Evolutionary conservation across 1,140 invertebrate species (phyloP).

Genomic region (Pemphigus obesinymphae): DNA sequence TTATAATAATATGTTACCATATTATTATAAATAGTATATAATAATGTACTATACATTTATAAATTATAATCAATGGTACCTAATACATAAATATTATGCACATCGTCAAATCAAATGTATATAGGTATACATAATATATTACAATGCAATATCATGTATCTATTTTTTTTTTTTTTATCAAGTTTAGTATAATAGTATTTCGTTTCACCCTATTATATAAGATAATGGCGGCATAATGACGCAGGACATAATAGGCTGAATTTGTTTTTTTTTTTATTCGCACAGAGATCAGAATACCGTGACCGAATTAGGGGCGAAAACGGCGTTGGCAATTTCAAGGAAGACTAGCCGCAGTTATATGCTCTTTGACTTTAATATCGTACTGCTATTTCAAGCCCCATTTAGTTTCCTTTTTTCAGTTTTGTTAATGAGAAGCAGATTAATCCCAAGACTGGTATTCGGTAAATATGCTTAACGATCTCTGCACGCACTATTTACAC

Average conservation of each 20-base stretch:
- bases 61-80: too few species aligned
- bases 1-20: too few species aligned
- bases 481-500: slow-evolving; percentile 39
- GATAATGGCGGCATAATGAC: slow-evolving; percentile 35
- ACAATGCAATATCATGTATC: too few species aligned
- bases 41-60: too few species aligned
- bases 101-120: too few species aligned
- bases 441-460: slow-evolving; percentile 27
- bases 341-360: slow-evolving; percentile 41
- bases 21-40: too few species aligned
- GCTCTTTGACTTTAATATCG: slow-evolving; percentile 40
- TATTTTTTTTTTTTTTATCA: too few species aligned
- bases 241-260: slow-evolving; percentile 4
- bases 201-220: too few species aligned
- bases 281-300: slow-evolving; percentile 35
- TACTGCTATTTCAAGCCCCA: slow-evolving; percentile 38
- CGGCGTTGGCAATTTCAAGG: slow-evolving; percentile 37
- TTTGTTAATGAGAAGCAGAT: slow-evolving; percentile 39
- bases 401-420: slow-evolving; percentile 33
- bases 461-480: slow-evolving; percentile 35
- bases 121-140: too few species aligned
- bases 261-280: slow-evolving; percentile 21
- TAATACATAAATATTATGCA: too few species aligned
- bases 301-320: slow-evolving; percentile 41
- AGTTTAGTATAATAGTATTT: too few species aligned